Conservation (phyloP, 2,113 vertebrate genomes). For the Anser cygnoides region DNA sequence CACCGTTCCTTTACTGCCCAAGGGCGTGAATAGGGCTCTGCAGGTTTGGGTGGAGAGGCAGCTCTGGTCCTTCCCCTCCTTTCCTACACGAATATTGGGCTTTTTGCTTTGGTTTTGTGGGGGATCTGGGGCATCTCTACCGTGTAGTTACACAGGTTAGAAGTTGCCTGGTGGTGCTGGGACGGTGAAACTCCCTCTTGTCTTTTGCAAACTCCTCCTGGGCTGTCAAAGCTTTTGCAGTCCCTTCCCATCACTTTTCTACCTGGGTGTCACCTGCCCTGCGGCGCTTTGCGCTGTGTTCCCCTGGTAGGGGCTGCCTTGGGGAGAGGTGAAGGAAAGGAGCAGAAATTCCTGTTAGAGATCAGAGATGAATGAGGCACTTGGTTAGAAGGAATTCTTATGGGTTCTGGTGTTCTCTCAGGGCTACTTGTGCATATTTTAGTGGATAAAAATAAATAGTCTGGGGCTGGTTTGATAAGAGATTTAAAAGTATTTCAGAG, state of each 20-base stretch:
- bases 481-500: not conserved
- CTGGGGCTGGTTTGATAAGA: not conserved
- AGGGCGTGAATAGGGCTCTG: not conserved
- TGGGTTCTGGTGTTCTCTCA: not conserved
- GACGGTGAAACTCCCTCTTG: not conserved
- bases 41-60: not conserved
- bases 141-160: not conserved
- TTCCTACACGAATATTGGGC: accelerated
- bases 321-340: not conserved
- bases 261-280: not conserved
- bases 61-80: not conserved
- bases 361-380: not conserved
- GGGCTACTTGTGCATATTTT: not conserved
- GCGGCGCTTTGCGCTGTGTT: not conserved
- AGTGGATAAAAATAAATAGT: not conserved
- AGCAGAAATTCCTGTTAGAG: not conserved
- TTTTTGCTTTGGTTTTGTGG: not conserved
- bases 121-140: not conserved
- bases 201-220: not conserved
- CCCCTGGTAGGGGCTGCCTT: not conserved
- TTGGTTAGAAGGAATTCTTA: not conserved
- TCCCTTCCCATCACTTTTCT: not conserved
- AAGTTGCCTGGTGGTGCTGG: not conserved
- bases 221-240: not conserved
- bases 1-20: not conserved